Evolutionary conservation across 2,888 invertebrate genomes (phyloP).

Genomic region (Eutolmus rufibarbis): DNA sequence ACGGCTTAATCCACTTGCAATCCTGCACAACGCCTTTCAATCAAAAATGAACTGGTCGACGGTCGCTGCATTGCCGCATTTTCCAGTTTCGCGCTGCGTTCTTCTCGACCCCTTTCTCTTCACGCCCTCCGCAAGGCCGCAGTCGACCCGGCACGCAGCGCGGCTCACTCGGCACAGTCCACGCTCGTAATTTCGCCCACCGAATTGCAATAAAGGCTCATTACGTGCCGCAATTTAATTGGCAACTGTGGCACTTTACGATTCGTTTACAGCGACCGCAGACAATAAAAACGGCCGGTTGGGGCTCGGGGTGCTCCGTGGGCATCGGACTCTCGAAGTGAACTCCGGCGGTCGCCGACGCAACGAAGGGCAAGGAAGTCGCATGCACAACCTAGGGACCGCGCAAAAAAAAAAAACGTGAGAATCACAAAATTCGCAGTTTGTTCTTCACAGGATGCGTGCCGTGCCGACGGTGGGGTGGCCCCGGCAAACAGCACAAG

Average conservation of each 20-base stretch:
- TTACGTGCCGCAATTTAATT: slow-evolving; percentile 43
- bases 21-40: not conserved
- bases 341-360: not conserved
- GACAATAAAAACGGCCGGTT: slow-evolving; percentile 8
- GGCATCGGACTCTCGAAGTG: not conserved
- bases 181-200: slow-evolving; percentile 23
- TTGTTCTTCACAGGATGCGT: not conserved
- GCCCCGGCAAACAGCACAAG: not conserved
- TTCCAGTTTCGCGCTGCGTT: not conserved
- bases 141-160: not conserved
- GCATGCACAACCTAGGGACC: not conserved
- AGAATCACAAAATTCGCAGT: not conserved
- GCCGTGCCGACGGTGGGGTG: not conserved
- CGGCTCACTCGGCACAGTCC: not conserved
- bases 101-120: not conserved
- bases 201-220: slow-evolving; percentile 30
- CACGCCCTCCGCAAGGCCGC: not conserved
- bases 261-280: slow-evolving; percentile 47
- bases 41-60: not conserved
- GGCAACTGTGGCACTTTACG: slow-evolving; percentile 46
- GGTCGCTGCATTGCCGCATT: not conserved
- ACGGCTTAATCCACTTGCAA: not conserved
- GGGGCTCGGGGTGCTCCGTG: not conserved
- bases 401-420: not conserved
- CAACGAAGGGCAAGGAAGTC: not conserved